Conservation (phyloP, 2,797 vertebrate genomes). For the Sebastes iracundus region DNA sequence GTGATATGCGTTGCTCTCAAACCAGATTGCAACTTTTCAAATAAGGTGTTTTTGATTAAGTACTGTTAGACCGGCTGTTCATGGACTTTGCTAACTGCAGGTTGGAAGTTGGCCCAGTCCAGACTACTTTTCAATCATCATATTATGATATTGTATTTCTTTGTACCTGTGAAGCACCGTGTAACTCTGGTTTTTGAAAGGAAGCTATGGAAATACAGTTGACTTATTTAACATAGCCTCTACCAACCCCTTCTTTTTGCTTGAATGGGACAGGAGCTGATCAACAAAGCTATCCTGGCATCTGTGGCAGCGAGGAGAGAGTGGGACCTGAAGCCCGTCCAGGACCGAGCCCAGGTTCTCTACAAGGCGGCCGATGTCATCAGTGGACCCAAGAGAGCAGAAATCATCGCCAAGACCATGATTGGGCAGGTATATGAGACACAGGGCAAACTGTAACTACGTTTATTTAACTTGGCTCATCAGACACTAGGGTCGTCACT, state of each 20-base stretch:
- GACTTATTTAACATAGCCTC: neutral
- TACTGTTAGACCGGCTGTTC: no score
- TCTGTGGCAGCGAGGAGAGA: slow-evolving; percentile 88
- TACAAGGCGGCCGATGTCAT: slow-evolving; percentile 92
- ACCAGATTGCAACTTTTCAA: no score
- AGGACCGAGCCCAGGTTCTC: slow-evolving; percentile 91
- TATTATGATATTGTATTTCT: neutral
- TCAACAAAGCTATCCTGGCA: slow-evolving; percentile 90
- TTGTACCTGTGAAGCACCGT: neutral
- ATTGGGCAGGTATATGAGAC: slow-evolving; percentile 88
- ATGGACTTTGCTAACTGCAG: no score
- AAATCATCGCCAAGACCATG: slow-evolving; percentile 96
- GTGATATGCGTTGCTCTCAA: no score
- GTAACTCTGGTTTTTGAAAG: neutral
- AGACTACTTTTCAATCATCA: no score
- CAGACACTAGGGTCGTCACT: neutral
- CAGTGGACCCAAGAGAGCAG: slow-evolving; percentile 87
- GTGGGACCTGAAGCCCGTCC: slow-evolving; percentile 92
- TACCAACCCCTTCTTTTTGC: neutral
- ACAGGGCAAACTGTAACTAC: neutral
- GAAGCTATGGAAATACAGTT: neutral
- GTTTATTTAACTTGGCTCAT: neutral
- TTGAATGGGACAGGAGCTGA: slow-evolving; percentile 82
- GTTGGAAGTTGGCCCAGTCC: no score
- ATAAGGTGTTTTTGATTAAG: no score